Conservation (phyloP, 2,888 invertebrate genomes). For the Piscicola geometra region DNA sequence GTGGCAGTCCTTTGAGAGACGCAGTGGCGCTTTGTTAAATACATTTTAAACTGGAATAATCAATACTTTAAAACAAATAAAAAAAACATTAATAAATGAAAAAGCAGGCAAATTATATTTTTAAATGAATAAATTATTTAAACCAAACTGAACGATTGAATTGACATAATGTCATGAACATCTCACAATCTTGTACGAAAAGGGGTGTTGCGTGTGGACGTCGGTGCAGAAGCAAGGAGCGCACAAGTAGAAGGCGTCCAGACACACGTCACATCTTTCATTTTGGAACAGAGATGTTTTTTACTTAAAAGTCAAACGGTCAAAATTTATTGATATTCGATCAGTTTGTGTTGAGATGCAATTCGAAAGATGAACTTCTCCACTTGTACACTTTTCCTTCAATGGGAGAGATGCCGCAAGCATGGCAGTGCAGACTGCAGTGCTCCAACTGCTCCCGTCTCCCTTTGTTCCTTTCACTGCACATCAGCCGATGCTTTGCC, state of each 20-base stretch:
- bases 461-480: not conserved
- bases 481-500: not conserved
- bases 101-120: too few relatives aligned
- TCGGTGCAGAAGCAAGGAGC: conserved; percentile 54
- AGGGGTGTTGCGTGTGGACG: conserved; percentile 52
- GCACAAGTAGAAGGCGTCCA: conserved; percentile 50
- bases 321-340: too few relatives aligned
- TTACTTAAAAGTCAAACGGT: too few relatives aligned
- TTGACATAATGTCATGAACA: too few relatives aligned
- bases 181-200: conserved; percentile 54
- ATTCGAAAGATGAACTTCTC: too few relatives aligned
- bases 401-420: conserved; percentile 51
- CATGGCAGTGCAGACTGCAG: conserved; percentile 49
- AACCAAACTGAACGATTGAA: too few relatives aligned
- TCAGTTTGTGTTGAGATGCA: too few relatives aligned
- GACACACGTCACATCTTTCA: conserved; percentile 52
- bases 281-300: too few relatives aligned
- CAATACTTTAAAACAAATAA: not conserved
- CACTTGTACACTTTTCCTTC: conserved; percentile 56
- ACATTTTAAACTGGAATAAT: too few relatives aligned
- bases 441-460: conserved; percentile 42
- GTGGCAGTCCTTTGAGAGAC: conserved; percentile 48
- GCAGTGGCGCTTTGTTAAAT: not conserved
- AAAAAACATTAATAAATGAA: not conserved
- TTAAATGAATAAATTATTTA: too few relatives aligned